Conservation (phyloP, 2,888 invertebrate genomes). For the Melitaea athalia region DNA sequence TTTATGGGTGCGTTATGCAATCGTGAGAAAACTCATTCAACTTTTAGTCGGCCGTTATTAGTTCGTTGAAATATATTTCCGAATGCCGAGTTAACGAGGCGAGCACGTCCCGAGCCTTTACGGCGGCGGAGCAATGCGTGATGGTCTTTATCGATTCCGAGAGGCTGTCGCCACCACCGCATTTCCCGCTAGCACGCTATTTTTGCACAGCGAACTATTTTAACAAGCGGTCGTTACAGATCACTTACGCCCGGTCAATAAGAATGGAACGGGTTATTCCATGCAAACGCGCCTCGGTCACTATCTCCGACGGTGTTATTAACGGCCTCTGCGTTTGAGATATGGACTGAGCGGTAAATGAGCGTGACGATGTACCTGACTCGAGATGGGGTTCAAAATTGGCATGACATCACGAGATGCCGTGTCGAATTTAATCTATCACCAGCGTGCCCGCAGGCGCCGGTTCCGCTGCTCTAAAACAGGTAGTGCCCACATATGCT, state of each 20-base stretch:
- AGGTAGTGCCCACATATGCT: slow-evolving; percentile 63
- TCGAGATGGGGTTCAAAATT: slow-evolving; percentile 66
- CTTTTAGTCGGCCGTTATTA: slow-evolving; percentile 29
- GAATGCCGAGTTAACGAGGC: slow-evolving; percentile 76
- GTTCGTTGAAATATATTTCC: slow-evolving; percentile 75
- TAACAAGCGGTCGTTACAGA: slow-evolving; percentile 8
- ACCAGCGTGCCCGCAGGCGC: slow-evolving; percentile 72
- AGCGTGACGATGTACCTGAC: slow-evolving; percentile 69
- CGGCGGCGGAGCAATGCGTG: slow-evolving; percentile 58
- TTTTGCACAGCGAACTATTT: slow-evolving; percentile 52
- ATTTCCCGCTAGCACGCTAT: slow-evolving; percentile 74
- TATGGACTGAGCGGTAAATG: slow-evolving; percentile 54
- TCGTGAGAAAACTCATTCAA: slow-evolving; percentile 18
- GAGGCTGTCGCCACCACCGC: slow-evolving; percentile 73
- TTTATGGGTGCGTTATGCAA: slow-evolving; percentile 15
- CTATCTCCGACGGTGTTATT: slow-evolving; percentile 64
- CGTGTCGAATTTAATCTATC: slow-evolving; percentile 82
- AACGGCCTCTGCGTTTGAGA: slow-evolving; percentile 52
- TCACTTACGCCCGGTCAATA: slow-evolving; percentile 9
- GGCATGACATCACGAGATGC: slow-evolving; percentile 80
- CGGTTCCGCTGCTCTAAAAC: slow-evolving; percentile 53
- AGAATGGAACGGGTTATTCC: slow-evolving; percentile 22
- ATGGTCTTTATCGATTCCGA: slow-evolving; percentile 76
- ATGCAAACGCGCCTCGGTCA: slow-evolving; percentile 37
- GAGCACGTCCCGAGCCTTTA: slow-evolving; percentile 61